These are phyloP conservation scores for Hymenochirus boettgeri DNA, from an alignment of 2,113 vertebrate species.

Conservation along the genomic window DNA sequence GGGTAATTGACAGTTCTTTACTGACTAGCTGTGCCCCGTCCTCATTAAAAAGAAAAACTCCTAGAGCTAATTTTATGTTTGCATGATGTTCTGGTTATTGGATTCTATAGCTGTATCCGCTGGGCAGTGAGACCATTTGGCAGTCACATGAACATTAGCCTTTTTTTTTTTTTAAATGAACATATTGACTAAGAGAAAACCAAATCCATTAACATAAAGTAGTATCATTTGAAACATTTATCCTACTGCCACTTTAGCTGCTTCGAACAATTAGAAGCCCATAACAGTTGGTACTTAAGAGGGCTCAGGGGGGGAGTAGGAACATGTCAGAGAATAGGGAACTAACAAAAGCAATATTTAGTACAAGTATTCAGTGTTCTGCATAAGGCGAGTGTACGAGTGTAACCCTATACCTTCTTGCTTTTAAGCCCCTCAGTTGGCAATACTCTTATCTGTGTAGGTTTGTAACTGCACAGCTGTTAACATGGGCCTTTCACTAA, in stretches of 20 bases:
- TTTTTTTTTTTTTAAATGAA: background rate
- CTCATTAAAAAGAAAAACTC: too few species aligned
- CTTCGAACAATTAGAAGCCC: conserved; percentile 2
- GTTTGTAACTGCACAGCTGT: conserved; percentile 46
- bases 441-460: conserved; percentile 37
- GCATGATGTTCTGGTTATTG: too few species aligned
- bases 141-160: background rate
- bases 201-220: conserved; percentile 6
- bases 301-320: conserved; percentile 7
- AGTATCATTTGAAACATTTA: conserved; percentile 21
- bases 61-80: too few species aligned
- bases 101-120: background rate
- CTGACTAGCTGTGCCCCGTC: too few species aligned
- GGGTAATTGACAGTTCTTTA: too few species aligned
- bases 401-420: conserved; percentile 47
- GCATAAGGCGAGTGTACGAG: conserved; percentile 31
- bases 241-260: background rate
- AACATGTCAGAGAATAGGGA: background rate
- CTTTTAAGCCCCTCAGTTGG: conserved; percentile 2
- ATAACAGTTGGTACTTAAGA: conserved; percentile 31
- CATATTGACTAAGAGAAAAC: background rate
- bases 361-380: conserved; percentile 40
- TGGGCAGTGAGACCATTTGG: background rate
- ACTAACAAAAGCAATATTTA: conserved; percentile 37
- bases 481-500: conserved; percentile 2